These are phyloP conservation scores for Dicyrtomina minuta DNA, from an alignment of 2,888 invertebrate genomes.

Conservation along the genomic window DNA sequence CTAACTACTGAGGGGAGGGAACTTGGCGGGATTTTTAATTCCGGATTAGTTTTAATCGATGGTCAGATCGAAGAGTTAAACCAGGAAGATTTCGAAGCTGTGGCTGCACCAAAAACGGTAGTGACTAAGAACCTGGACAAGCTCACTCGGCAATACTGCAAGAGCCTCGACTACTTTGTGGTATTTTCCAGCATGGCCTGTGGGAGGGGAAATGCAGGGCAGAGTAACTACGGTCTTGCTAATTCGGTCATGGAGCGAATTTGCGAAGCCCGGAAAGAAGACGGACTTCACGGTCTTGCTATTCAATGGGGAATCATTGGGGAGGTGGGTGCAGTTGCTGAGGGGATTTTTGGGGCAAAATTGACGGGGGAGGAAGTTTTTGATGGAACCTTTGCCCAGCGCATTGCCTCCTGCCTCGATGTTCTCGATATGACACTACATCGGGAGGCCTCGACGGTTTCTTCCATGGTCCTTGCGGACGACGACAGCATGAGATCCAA, in stretches of 20 bases:
- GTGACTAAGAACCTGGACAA: slow-evolving; percentile 77
- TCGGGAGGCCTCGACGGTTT: slow-evolving; percentile 66
- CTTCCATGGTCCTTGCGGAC: too few species aligned
- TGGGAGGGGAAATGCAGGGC: slow-evolving; percentile 87
- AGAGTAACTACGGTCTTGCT: slow-evolving; percentile 86
- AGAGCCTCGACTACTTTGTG: slow-evolving; percentile 70
- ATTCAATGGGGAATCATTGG: slow-evolving; percentile 93
- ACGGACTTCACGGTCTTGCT: slow-evolving; percentile 76
- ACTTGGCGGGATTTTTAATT: slow-evolving; percentile 86
- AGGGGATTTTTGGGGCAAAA: too few species aligned
- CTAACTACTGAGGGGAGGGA: slow-evolving; percentile 64
- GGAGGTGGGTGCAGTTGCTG: slow-evolving; percentile 81
- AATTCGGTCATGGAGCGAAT: slow-evolving; percentile 89
- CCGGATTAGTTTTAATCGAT: slow-evolving; percentile 65
- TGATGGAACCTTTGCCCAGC: slow-evolving; percentile 84
- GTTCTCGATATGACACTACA: slow-evolving; percentile 69
- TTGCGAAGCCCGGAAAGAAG: slow-evolving; percentile 70
- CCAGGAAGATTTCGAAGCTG: slow-evolving; percentile 66
- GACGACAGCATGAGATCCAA: too few species aligned
- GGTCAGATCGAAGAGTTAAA: slow-evolving; percentile 64
- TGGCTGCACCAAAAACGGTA: slow-evolving; percentile 75
- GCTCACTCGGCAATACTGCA: slow-evolving; percentile 63
- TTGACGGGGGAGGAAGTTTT: too few species aligned
- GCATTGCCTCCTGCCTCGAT: slow-evolving; percentile 76
- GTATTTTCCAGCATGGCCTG: slow-evolving; percentile 89